Conservation (phyloP, 2,797 vertebrate species). For the Melanogrammus aeglefinus region DNA sequence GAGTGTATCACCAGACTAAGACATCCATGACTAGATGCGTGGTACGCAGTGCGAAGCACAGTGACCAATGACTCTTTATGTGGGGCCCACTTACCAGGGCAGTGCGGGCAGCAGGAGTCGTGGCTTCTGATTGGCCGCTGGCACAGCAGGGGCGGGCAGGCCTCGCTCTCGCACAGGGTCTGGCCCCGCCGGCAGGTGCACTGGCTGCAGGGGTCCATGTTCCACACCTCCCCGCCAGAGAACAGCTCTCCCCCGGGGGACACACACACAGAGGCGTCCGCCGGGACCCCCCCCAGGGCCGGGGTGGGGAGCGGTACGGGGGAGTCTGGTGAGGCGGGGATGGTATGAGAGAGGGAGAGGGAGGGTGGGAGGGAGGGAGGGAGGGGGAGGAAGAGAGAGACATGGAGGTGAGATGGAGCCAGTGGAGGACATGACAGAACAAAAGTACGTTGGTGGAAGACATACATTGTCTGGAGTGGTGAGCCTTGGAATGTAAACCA, state of each 20-base stretch:
- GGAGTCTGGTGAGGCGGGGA: constrained; percentile 67
- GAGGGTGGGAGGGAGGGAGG: neutral
- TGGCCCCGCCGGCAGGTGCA: constrained; percentile 85
- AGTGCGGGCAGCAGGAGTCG: constrained; percentile 88
- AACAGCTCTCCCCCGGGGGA: constrained; percentile 86
- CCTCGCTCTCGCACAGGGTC: constrained; percentile 87
- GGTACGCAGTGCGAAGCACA: neutral
- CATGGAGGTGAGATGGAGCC: neutral
- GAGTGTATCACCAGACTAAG: neutral
- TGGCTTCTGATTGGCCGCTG: constrained; percentile 82
- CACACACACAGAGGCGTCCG: constrained; percentile 79
- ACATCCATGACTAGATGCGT: neutral
- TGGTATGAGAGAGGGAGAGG: neutral
- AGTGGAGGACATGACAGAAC: neutral
- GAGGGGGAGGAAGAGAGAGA: neutral
- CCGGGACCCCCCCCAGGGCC: constrained; percentile 68
- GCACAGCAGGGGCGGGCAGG: constrained; percentile 87
- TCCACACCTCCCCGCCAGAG: constrained; percentile 87
- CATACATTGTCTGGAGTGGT: neutral
- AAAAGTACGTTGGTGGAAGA: neutral
- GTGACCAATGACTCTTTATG: neutral
- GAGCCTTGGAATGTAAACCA: neutral
- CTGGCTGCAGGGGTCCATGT: constrained; percentile 87
- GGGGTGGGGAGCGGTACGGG: constrained; percentile 73
- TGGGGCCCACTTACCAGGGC: constrained; percentile 71